A percentile compares a stretch with the other conserved stretches of the same genome.
Evolutionary conservation across 2,113 vertebrate species (phyloP).

Genomic region (Silurus meridionalis): DNA sequence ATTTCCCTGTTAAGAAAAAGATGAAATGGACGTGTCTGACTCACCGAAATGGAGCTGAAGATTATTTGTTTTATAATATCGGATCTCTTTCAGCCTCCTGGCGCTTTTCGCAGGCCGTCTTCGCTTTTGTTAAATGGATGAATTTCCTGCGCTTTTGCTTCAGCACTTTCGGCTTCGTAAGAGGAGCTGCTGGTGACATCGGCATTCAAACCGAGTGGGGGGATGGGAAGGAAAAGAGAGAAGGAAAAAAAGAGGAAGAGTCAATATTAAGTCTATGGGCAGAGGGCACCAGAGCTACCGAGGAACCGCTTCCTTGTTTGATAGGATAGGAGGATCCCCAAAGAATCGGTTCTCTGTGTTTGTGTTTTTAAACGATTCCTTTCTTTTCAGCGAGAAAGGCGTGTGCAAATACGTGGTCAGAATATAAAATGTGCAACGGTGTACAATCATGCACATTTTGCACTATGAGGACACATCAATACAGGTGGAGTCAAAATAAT

Average conservation of each 20-base stretch:
- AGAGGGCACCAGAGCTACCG: conserved; percentile 36
- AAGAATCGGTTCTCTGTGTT: neutral
- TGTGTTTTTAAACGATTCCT: neutral
- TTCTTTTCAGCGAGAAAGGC: neutral
- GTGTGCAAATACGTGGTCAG: neutral
- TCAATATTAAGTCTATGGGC: conserved; percentile 42
- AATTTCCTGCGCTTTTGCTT: conserved; percentile 43
- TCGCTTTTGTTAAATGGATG: conserved; percentile 38
- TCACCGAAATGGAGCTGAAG: conserved; percentile 14
- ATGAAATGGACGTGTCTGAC: neutral
- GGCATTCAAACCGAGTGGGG: conserved; percentile 52
- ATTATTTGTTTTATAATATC: too few relatives aligned
- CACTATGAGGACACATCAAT: neutral
- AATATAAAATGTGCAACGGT: neutral
- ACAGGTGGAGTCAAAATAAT: too few relatives aligned
- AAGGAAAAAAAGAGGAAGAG: conserved; percentile 43
- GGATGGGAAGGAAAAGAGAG: conserved; percentile 42
- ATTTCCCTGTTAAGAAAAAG: neutral
- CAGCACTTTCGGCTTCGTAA: conserved; percentile 51
- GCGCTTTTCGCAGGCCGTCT: neutral
- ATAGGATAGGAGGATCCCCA: neutral
- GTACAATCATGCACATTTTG: too few relatives aligned
- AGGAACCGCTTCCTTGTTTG: conserved; percentile 29
- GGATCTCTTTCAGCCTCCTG: neutral
- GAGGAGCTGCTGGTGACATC: conserved; percentile 54